phyloP scores from a whole-genome alignment of 1,140 invertebrate genomes.

The Bradysia coprophila region DNA sequence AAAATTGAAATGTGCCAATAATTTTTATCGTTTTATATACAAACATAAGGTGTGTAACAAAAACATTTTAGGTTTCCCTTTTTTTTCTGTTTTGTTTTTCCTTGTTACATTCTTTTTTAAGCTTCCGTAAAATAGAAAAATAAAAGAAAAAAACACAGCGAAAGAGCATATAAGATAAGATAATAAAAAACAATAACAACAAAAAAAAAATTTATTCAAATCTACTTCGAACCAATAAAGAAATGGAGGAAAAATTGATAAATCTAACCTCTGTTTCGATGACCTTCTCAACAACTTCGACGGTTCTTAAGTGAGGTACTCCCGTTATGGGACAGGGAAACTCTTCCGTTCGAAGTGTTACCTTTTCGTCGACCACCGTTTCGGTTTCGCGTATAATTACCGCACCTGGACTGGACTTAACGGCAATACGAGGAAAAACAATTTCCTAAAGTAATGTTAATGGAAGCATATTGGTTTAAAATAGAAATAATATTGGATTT shows the following conservation, averaged over 20 bases:
- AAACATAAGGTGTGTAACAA: no score
- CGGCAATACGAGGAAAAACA: conserved; percentile 59
- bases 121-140: background rate
- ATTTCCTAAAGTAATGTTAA: conserved; percentile 14
- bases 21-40: no score
- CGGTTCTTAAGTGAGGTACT: conserved; percentile 65
- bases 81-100: no score
- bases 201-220: background rate
- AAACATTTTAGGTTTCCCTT: no score
- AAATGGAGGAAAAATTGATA: no score
- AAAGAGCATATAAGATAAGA: background rate
- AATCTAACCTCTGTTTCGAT: conserved; percentile 86
- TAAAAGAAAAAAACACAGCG: background rate
- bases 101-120: no score
- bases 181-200: background rate
- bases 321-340: conserved; percentile 70
- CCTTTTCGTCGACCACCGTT: conserved; percentile 73
- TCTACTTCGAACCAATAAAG: background rate
- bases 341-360: conserved; percentile 70
- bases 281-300: conserved; percentile 86
- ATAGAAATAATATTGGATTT: no score
- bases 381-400: conserved; percentile 70
- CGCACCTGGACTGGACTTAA: conserved; percentile 61
- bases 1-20: no score
- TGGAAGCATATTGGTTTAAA: conserved; percentile 2